Percentiles rank a stretch among this genome's conserved stretches.
These are phyloP conservation scores for Pelvicachromis taeniatus DNA, from an alignment of 2,113 vertebrate species.

Conservation along the genomic window DNA sequence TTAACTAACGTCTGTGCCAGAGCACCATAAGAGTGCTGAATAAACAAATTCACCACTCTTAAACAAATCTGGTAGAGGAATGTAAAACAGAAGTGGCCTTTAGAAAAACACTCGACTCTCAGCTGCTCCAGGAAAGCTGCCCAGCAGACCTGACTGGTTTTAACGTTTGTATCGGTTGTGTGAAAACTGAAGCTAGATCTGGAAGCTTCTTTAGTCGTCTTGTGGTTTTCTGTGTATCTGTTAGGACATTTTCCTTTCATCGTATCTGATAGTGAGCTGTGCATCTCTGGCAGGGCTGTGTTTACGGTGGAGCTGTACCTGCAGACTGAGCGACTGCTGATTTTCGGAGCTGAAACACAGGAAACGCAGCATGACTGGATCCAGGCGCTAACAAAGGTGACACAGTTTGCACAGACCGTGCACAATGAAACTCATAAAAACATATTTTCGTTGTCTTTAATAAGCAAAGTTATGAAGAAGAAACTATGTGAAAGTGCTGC, in stretches of 20 bases:
- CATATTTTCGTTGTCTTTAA: too few relatives aligned
- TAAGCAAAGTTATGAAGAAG: not conserved
- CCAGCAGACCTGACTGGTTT: not conserved
- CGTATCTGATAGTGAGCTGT: not conserved
- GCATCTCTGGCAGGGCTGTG: slow-evolving; percentile 77
- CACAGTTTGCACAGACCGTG: not conserved
- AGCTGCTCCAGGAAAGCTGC: not conserved
- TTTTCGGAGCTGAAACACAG: slow-evolving; percentile 84
- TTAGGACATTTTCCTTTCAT: not conserved
- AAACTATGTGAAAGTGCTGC: not conserved
- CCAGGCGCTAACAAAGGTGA: slow-evolving; percentile 88
- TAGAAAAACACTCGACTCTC: not conserved
- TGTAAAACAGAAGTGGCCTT: not conserved
- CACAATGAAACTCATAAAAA: not conserved
- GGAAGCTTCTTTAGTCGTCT: not conserved
- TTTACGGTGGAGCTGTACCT: slow-evolving; percentile 92
- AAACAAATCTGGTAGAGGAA: not conserved
- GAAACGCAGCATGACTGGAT: slow-evolving; percentile 88
- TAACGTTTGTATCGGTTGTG: not conserved
- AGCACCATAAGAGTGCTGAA: not conserved
- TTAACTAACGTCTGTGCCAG: not conserved
- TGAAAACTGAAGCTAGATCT: not conserved
- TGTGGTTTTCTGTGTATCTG: not conserved
- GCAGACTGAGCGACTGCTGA: slow-evolving; percentile 82
- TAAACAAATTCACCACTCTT: not conserved